Conservation (phyloP, 1,140 invertebrate species). For the Atopsyche davidsoni region DNA sequence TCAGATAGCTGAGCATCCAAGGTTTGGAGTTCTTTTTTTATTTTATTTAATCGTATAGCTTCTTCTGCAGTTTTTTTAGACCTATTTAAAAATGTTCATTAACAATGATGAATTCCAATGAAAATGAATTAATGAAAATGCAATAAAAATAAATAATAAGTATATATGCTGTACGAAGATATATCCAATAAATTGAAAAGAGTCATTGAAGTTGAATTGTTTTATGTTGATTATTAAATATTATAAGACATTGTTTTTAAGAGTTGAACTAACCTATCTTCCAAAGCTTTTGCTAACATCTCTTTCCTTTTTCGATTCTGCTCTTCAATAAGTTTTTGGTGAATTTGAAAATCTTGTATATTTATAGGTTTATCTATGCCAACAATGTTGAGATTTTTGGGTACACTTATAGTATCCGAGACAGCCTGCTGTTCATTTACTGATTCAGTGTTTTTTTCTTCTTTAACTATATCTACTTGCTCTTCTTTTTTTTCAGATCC, state of each 20-base stretch:
- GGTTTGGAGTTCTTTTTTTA: constrained; percentile 65
- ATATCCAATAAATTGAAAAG: no score
- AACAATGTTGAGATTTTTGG: constrained; percentile 40
- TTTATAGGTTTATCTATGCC: constrained; percentile 37
- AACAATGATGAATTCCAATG: not conserved
- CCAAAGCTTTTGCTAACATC: constrained; percentile 63
- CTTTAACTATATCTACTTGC: constrained; percentile 28
- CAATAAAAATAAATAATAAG: constrained; percentile 1
- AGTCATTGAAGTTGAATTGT: no score
- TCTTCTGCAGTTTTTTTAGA: constrained; percentile 63
- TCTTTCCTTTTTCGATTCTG: constrained; percentile 69
- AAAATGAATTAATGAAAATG: constrained; percentile 9
- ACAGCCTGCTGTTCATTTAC: constrained; percentile 36
- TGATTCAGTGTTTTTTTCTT: constrained; percentile 23
- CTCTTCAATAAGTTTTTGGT: constrained; percentile 69
- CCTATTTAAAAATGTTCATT: no score
- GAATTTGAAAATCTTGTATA: constrained; percentile 60
- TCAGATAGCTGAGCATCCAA: constrained; percentile 62
- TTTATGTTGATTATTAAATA: no score
- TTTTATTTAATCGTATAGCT: constrained; percentile 59
- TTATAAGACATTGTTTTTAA: not conserved
- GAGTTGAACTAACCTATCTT: constrained; percentile 53
- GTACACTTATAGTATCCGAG: constrained; percentile 34
- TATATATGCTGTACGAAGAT: not conserved
- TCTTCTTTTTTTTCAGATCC: constrained; percentile 15